phyloP scores from a whole-genome alignment of 2,113 vertebrate species.

The Leiothrix lutea region DNA sequence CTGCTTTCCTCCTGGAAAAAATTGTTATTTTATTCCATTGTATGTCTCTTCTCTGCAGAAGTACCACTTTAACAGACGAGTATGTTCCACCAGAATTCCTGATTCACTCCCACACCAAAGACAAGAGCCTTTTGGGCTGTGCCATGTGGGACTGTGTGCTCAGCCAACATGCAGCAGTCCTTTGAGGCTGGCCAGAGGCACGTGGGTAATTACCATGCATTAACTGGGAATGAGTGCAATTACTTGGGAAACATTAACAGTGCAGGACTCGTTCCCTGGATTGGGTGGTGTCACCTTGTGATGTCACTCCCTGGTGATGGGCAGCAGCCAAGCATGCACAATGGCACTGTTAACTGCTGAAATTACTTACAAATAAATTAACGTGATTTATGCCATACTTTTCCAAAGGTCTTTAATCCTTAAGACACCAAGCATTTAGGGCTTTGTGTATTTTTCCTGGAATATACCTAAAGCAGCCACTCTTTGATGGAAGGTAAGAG shows the following conservation, averaged over 20 bases:
- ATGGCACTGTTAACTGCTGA: neutral
- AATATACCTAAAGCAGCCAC: neutral
- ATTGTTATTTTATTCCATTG: neutral
- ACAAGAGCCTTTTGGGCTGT: neutral
- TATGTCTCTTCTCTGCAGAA: neutral
- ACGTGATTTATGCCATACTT: neutral
- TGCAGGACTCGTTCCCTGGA: neutral
- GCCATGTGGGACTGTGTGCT: neutral
- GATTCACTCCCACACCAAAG: neutral
- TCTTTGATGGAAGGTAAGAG: neutral
- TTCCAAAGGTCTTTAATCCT: neutral
- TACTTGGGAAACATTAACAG: conserved; percentile 23
- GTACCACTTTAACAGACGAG: neutral
- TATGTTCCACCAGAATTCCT: neutral
- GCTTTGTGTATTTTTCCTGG: neutral
- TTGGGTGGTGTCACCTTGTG: neutral
- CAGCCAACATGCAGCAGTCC: neutral
- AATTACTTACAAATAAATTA: conserved; percentile 8
- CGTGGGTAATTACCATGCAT: neutral
- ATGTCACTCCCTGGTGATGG: neutral
- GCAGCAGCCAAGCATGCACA: conserved; percentile 47
- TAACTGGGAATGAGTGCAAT: conserved; percentile 28
- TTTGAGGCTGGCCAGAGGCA: neutral
- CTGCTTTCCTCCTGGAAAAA: neutral
- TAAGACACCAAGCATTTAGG: neutral